Evolutionary conservation across 1,140 invertebrate species (phyloP).

Genomic region (Scaptomyza pallida): DNA sequence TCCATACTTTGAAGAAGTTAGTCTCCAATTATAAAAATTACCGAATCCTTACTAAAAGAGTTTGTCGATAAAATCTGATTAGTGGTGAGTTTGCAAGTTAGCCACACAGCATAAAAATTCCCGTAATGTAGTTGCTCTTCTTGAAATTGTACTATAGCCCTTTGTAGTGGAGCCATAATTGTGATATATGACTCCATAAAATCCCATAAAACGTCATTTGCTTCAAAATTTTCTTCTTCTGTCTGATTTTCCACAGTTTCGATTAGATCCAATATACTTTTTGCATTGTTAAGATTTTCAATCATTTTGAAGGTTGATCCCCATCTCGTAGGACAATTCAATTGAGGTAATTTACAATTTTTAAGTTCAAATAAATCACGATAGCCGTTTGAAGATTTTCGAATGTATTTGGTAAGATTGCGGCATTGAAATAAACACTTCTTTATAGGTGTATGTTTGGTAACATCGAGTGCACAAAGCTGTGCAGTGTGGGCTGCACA

Average conservation of each 20-base stretch:
- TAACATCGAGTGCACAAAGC: not conserved
- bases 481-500: not conserved
- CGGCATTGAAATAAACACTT: too few species aligned
- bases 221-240: not conserved
- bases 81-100: slow-evolving; percentile 23
- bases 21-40: slow-evolving; percentile 10
- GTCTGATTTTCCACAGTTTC: not conserved
- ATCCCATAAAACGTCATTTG: not conserved
- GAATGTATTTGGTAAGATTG: too few species aligned
- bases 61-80: slow-evolving; percentile 2
- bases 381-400: too few species aligned
- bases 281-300: too few species aligned
- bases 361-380: too few species aligned
- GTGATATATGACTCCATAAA: not conserved
- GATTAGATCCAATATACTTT: too few species aligned
- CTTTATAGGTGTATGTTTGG: not conserved
- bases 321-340: too few species aligned
- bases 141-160: slow-evolving; percentile 27
- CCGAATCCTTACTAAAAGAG: not conserved
- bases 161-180: not conserved
- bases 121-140: slow-evolving; percentile 40
- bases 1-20: slow-evolving; percentile 2
- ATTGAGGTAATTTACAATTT: too few species aligned
- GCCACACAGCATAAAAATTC: slow-evolving; percentile 38
- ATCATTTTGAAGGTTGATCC: too few species aligned